Conservation (phyloP, 1,140 invertebrate genomes). For the Eubasilissa regina region DNA sequence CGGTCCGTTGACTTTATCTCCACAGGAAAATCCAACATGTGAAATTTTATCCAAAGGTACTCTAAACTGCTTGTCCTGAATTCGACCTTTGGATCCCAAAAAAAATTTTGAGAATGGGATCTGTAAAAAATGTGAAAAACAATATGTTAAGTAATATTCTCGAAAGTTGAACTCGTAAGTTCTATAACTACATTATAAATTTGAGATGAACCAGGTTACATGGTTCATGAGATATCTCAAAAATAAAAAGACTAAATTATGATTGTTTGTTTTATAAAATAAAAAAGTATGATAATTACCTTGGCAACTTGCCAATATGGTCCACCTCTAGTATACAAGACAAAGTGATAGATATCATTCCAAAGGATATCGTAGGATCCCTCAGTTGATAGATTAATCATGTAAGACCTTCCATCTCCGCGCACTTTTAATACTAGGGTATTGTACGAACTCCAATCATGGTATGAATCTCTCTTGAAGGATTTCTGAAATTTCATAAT, state of each 20-base stretch:
- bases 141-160: background rate
- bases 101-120: conserved; percentile 98
- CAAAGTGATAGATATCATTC: conserved; percentile 89
- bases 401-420: conserved; percentile 93
- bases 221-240: too few species aligned
- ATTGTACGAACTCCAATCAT: conserved; percentile 86
- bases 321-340: conserved; percentile 92
- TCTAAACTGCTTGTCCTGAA: conserved; percentile 86
- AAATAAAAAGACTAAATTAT: too few species aligned
- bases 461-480: conserved; percentile 81
- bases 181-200: too few species aligned
- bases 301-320: conserved; percentile 96
- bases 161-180: too few species aligned
- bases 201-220: too few species aligned
- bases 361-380: conserved; percentile 85
- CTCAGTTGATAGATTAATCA: conserved; percentile 82
- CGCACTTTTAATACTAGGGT: conserved; percentile 88
- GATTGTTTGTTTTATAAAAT: too few species aligned
- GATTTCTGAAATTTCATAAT: conserved; percentile 78
- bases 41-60: conserved; percentile 76
- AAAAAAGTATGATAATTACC: conserved; percentile 68
- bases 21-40: conserved; percentile 86
- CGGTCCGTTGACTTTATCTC: conserved; percentile 84
- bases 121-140: conserved; percentile 69
- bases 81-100: conserved; percentile 84